A percentile compares a stretch with the other conserved stretches of the same genome.
These are phyloP conservation scores for Polia nebulosa DNA, from an alignment of 2,888 invertebrate genomes.

Conservation along the genomic window DNA sequence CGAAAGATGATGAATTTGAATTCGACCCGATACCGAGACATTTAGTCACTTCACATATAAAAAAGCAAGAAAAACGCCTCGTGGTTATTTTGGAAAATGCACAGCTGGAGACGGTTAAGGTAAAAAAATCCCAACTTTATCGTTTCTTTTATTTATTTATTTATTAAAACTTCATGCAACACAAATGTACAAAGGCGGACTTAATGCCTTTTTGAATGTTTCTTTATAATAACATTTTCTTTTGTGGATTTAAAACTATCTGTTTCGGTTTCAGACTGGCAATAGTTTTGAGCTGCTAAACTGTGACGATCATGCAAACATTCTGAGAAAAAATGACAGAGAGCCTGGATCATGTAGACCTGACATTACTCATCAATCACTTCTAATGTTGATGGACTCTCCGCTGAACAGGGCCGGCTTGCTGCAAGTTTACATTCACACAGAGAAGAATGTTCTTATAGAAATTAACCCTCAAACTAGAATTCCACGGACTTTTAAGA, in stretches of 20 bases:
- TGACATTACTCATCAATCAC: constrained; percentile 99
- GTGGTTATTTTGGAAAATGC: constrained; percentile 98
- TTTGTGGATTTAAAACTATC: not conserved
- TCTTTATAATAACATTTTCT: not conserved
- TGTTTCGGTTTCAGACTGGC: constrained; percentile 93
- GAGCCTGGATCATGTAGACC: constrained; percentile 98
- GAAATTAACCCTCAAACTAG: constrained; percentile 99
- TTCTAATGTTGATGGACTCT: constrained; percentile 99
- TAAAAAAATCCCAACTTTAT: constrained; percentile 74
- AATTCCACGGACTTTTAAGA: constrained; percentile 98
- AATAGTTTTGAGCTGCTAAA: constrained; percentile 97
- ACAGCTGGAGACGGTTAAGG: constrained; percentile 98
- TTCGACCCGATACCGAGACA: constrained; percentile 95
- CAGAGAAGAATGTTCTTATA: constrained; percentile 97
- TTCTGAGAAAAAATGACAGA: constrained; percentile 96
- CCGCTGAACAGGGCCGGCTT: constrained; percentile 98
- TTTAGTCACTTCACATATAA: constrained; percentile 94
- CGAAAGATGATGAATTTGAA: constrained; percentile 93
- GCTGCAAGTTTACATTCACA: constrained; percentile 98
- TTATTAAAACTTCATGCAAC: no score
- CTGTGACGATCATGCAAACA: constrained; percentile 97
- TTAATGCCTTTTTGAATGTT: no score
- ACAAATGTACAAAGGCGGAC: no score
- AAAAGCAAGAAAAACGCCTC: constrained; percentile 96
- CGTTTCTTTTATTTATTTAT: no score